Base-by-base conservation (phyloP, 1,140 invertebrate genomes). In the Drosophila rufa region DNA sequence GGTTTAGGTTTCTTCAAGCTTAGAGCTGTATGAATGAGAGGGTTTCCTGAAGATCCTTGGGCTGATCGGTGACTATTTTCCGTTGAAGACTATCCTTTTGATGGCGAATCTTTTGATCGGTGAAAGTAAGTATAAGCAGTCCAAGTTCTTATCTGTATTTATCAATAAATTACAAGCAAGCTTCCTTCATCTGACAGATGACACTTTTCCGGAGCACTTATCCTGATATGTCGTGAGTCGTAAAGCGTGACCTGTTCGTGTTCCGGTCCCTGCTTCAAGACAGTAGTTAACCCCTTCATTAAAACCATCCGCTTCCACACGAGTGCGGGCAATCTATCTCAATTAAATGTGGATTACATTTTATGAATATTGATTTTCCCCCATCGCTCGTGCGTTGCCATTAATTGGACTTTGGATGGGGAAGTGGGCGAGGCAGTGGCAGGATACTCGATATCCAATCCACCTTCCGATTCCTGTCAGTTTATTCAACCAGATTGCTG, bases 281-380 rank as follows among this genome's bases (percentile, higher is more conserved):
- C 14, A 42, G 33, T 62, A 42, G 33, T 62, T 43, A 45, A 65
- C 27, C 40, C 57, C 57, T 43, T 62, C 42, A 45, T 61, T 65
- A 60, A 42, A 45, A 15, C 40, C 57, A 25, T 11, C n/a, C 62
- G 30, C 5, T 12, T 30, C 12, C 33, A 73, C 36, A 47, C 62
- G 27, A 38, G 19, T 76, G 50, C 51, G 55, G 4, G 78, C 58
- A 78, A 85, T 84, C 68, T 74, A 77, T 84, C 82, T 85, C 78
- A 80, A 84, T 84, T 84, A 85, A 84, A 67, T 51, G 38, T 57
- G 78, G 45, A 84, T 84, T 74, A 85, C 74, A 80, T 74, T 81
- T 85, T 84, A 78, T 81, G 82, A 81, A 84, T 84, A 84, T 84
- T 85, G 82, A 84, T 84, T 84, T 80, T 69, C 33, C 19, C 51